Base-by-base conservation (phyloP, 92 coral and sea anemone genomes). In the Heliopora coerulea region DNA sequence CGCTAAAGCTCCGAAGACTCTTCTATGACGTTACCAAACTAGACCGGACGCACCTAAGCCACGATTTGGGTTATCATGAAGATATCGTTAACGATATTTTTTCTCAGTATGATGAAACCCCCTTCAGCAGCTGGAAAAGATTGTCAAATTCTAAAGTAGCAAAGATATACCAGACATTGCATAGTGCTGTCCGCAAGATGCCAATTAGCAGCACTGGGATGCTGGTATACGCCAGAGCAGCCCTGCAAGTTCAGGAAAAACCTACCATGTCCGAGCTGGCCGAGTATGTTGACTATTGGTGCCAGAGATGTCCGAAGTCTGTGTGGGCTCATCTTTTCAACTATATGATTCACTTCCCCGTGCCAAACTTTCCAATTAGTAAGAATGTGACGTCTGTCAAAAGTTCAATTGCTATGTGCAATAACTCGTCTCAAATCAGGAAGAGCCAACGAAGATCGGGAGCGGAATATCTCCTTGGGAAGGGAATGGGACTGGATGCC, bases 281-380 rank as follows among this genome's bases (percentile, higher is more conserved):
- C 15, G 26, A 46, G 28, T 62, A 54, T 21, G 61, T 86, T 0
- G 78, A 25, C 6, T 41, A 37, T 5, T 86, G 89, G 89, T 59
- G 49, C 12, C 49, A 33, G 12, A 78, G 40, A 37, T 61, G 15
- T 30, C 84, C 80, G 14, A 72, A 35, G n/a, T 86, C 89, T 0
- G 81, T 72, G 26, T 86, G 89, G 89, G 86, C 83, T 24, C 81
- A 86, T 49, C 62, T 86, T 50, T 86, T 78, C 48, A 65, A 73
- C 44, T 86, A 86, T 64, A 86, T 86, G 89, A 54, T 82, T 25
- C 89, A 85, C 49, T 85, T 85, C 20, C 89, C 89, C 2, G 54
- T 56, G 62, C 86, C 89, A 30, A 81, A 81, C 52, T 79, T 80
- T 49, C 63, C 83, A 44, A 63, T 86, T 18, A 85, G 69, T 29